phyloP scores from a whole-genome alignment of 2,888 invertebrate genomes.

The Pycnomerus fuliginosus region DNA sequence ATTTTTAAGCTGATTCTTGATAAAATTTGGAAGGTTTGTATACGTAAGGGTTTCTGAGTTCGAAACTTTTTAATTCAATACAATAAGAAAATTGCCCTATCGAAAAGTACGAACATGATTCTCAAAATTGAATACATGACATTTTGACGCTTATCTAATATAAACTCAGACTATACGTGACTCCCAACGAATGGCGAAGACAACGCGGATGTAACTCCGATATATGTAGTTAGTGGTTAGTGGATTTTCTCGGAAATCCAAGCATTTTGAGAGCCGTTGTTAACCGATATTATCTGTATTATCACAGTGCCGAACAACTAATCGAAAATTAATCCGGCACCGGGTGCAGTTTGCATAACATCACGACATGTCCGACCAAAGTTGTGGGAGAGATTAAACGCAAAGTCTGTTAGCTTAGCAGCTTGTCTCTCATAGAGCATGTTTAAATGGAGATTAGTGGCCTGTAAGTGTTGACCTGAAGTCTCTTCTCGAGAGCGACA shows the following conservation, averaged over 20 bases:
- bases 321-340: constrained; percentile 39
- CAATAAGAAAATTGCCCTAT: too few species aligned
- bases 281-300: constrained; percentile 29
- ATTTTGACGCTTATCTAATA: too few species aligned
- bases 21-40: too few species aligned
- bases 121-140: too few species aligned
- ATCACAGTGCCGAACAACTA: constrained; percentile 33
- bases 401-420: constrained; percentile 43
- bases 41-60: too few species aligned
- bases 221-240: background rate
- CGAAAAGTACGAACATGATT: too few species aligned
- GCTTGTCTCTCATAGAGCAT: constrained; percentile 41
- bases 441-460: constrained; percentile 41
- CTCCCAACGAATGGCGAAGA: too few species aligned
- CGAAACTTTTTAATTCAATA: too few species aligned
- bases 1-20: too few species aligned
- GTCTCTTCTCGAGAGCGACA: constrained; percentile 2
- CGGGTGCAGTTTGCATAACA: constrained; percentile 36
- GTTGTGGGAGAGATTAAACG: constrained; percentile 39
- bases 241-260: too few species aligned
- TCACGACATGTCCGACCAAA: constrained; percentile 34
- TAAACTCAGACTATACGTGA: too few species aligned
- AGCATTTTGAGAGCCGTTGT: constrained; percentile 7
- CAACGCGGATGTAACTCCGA: too few species aligned
- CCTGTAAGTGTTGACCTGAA: constrained; percentile 32